Percentiles rank a stretch among this genome's conserved stretches.
Conservation (phyloP, 1,140 invertebrate species). For the Micrasema longulum region DNA sequence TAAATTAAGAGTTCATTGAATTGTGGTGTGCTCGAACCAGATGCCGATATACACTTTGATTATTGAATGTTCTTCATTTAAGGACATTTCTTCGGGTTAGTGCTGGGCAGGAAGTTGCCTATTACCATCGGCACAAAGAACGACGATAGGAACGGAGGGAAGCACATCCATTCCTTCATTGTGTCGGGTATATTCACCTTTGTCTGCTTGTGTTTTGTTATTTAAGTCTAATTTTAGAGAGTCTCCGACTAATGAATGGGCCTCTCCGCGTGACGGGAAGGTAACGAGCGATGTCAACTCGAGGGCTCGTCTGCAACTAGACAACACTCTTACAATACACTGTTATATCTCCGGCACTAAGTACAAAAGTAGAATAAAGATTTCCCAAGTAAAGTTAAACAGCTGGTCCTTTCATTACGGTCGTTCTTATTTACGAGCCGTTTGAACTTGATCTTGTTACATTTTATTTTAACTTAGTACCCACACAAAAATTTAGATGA, state of each 20-base stretch:
- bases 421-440: not conserved
- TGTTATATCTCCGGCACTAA: conserved; percentile 2
- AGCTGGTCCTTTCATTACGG: not conserved
- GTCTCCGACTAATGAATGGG: conserved; percentile 33
- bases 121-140: conserved; percentile 37
- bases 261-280: conserved; percentile 30
- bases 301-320: not conserved
- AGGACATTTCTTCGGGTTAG: conserved; percentile 4
- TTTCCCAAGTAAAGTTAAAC: not conserved
- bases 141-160: conserved; percentile 28
- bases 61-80: not conserved
- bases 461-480: no score
- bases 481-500: no score
- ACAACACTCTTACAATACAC: not conserved
- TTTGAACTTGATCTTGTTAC: conserved; percentile 12
- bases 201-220: conserved; percentile 44
- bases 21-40: no score
- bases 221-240: conserved; percentile 47
- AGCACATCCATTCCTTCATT: conserved; percentile 4
- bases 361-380: not conserved
- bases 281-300: conserved; percentile 35
- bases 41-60: no score
- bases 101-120: conserved; percentile 27
- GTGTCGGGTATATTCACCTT: conserved; percentile 41
- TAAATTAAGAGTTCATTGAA: no score